Conservation (phyloP, 2,113 vertebrate species). For the Vimba vimba region DNA sequence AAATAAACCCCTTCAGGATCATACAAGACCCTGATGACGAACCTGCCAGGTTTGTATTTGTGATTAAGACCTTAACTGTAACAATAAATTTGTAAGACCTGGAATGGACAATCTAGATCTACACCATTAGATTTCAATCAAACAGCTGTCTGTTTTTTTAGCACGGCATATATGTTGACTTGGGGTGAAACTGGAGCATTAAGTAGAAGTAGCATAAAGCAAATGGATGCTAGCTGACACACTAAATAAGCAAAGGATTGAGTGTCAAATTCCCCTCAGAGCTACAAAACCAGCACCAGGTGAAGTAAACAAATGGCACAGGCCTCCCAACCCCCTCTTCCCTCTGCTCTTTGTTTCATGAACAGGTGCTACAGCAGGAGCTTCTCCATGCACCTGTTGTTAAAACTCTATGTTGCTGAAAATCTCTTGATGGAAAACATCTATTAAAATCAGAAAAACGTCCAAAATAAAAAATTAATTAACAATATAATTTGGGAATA, state of each 20-base stretch:
- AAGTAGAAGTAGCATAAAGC: constrained; percentile 6
- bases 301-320: constrained; percentile 55
- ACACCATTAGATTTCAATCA: background rate
- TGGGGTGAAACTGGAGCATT: background rate
- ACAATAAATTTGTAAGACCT: background rate
- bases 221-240: constrained; percentile 35
- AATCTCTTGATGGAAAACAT: constrained; percentile 1
- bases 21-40: background rate
- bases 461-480: too few relatives aligned
- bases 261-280: background rate
- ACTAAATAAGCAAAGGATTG: constrained; percentile 5
- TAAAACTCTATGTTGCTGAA: background rate
- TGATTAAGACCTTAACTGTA: background rate
- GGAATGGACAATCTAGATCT: background rate
- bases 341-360: constrained; percentile 29
- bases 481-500: too few relatives aligned
- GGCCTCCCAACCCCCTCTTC: background rate
- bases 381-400: background rate
- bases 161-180: background rate
- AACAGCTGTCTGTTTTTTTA: background rate
- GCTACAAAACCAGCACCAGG: constrained; percentile 30
- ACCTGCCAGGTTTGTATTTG: background rate
- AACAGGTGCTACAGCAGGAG: constrained; percentile 53
- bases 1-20: background rate
- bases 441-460: too few relatives aligned